Percentiles rank a stretch among this genome's conserved stretches.
Conservation (phyloP, 2,797 vertebrate species). For the Hapalemur alaotrensis region DNA sequence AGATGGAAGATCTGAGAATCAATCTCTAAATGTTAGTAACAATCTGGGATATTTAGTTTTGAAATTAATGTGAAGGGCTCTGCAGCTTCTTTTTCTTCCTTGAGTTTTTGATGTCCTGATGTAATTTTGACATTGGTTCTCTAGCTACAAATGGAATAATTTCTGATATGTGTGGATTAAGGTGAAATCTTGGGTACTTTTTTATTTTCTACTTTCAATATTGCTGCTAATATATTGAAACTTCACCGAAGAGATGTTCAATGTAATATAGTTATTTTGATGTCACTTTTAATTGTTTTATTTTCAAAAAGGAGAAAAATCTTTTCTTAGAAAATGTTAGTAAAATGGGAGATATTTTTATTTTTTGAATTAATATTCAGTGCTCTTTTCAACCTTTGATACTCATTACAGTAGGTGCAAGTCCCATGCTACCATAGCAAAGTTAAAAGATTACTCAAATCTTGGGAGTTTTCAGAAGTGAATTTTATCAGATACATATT, state of each 20-base stretch:
- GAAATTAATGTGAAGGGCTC: neutral
- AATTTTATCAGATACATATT: constrained; percentile 42
- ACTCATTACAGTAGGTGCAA: neutral
- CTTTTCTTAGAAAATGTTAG: neutral
- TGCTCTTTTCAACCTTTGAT: neutral
- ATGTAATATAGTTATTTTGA: neutral
- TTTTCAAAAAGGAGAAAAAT: constrained; percentile 69
- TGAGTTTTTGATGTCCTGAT: neutral
- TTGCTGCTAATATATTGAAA: constrained; percentile 69
- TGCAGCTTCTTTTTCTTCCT: neutral
- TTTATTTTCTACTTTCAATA: constrained; percentile 32
- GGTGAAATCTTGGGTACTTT: neutral
- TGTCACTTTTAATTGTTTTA: constrained; percentile 51
- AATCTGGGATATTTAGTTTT: neutral
- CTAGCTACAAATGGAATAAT: constrained; percentile 51
- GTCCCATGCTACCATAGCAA: neutral
- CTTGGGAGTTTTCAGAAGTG: constrained; percentile 37
- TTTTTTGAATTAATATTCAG: constrained; percentile 52
- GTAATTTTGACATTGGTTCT: constrained; percentile 36
- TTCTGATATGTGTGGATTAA: constrained; percentile 28
- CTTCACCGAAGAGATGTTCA: constrained; percentile 52
- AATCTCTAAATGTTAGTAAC: neutral
- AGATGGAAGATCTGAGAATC: neutral
- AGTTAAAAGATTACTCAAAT: constrained; percentile 46
- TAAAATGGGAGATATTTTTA: constrained; percentile 49